Conservation (phyloP, 2,797 vertebrate species). For the Alfaro cultratus region DNA sequence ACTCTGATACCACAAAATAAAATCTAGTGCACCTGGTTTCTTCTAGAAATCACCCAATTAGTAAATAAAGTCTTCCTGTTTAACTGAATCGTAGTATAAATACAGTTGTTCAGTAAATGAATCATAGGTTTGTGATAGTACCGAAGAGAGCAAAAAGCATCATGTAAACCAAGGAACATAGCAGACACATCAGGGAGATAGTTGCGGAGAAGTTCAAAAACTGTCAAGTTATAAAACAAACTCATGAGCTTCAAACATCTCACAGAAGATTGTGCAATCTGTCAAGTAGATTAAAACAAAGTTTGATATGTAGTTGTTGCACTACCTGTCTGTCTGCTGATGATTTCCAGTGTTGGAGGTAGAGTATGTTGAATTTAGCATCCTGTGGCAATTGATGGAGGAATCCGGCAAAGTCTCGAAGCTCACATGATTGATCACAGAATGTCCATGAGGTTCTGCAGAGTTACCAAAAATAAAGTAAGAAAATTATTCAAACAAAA, state of each 20-base stretch:
- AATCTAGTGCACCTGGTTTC: not conserved
- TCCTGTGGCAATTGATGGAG: slow-evolving; percentile 75
- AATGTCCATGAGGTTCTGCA: slow-evolving; percentile 81
- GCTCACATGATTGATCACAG: slow-evolving; percentile 72
- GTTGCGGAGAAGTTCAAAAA: not conserved
- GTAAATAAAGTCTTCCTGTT: not conserved
- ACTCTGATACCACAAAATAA: not conserved
- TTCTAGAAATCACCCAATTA: not conserved
- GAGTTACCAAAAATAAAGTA: slow-evolving; percentile 6
- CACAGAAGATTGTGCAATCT: not conserved
- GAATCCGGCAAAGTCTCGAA: slow-evolving; percentile 72
- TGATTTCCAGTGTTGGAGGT: slow-evolving; percentile 68
- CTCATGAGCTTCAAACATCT: not conserved
- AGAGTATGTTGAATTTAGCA: slow-evolving; percentile 72
- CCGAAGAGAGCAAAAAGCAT: not conserved
- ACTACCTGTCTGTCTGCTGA: slow-evolving; percentile 84
- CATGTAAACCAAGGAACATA: not conserved
- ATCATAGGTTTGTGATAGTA: not conserved
- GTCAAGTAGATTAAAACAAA: not conserved
- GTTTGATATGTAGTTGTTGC: slow-evolving; percentile 38
- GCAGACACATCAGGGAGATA: not conserved
- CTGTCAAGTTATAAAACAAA: not conserved
- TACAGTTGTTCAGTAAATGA: not conserved
- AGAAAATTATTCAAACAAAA: not conserved
- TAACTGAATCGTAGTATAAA: not conserved